Conservation (phyloP, 2,113 vertebrate genomes). For the Dipodomys merriami region DNA sequence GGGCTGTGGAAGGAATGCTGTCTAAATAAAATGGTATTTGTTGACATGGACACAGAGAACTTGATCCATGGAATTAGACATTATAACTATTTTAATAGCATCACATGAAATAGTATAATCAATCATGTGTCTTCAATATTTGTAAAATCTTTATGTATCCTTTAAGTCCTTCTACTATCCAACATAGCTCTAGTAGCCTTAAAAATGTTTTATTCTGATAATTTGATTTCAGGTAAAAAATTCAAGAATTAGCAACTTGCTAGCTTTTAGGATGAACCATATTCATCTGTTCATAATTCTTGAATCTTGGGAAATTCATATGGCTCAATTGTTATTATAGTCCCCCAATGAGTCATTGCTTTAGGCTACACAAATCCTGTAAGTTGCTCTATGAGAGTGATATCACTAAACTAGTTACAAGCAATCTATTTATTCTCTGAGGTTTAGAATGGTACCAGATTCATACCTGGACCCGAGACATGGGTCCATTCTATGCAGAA, state of each 20-base stretch:
- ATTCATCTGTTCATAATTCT: background rate
- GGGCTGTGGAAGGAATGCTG: background rate
- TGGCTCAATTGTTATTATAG: background rate
- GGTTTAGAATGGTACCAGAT: background rate
- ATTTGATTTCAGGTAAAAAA: constrained; percentile 16
- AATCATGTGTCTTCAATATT: constrained; percentile 32
- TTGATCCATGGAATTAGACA: background rate
- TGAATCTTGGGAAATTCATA: constrained; percentile 1
- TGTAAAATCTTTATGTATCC: background rate
- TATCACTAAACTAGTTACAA: background rate
- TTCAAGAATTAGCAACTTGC: background rate
- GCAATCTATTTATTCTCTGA: background rate
- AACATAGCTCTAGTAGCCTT: background rate
- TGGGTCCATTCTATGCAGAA: background rate
- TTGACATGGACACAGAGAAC: background rate
- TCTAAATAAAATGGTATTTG: constrained; percentile 33
- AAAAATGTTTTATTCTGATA: constrained; percentile 26
- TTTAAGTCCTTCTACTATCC: background rate
- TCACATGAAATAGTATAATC: constrained; percentile 1
- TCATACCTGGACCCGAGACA: background rate
- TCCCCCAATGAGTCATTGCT: background rate
- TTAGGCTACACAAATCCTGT: background rate
- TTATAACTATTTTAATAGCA: constrained; percentile 43
- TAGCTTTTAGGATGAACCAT: background rate
- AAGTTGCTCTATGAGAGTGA: background rate